Evolutionary conservation across 2,888 invertebrate genomes (phyloP), one percentile per base, ranked within the genome.

Genomic region (Laspeyria flexula): DNA sequence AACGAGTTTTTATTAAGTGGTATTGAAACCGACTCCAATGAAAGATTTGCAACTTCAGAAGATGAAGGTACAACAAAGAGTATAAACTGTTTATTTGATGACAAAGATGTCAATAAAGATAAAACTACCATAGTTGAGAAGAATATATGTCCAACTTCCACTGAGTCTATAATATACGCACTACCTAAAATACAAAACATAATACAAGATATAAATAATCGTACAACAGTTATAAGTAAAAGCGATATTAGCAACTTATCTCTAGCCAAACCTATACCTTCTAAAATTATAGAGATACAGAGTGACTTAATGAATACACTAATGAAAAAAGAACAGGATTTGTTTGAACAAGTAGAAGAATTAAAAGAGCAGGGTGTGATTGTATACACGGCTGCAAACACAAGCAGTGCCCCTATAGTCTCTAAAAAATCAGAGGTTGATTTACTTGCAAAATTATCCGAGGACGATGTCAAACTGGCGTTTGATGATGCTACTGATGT

Each of bases 331-430:
- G 5, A 25, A n/a, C 2, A 21, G 4, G 34, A 43, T 25, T 1
- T 31, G 1, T 34, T n/a, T 5, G 38, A 47, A 2, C 33, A 34
- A 34, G 34, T 43, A 1, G 33, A 34, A 34, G 51, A 38, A 10
- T 34, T 5, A 50, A 51, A n/a, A 6, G 27, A 37, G 15, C 42
- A 57, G 15, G 57, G 67, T 10, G 39, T 77, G 5, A n/a, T 71
- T 7, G 66, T 77, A 3, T 69, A 67, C 21, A 77, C 71, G 41
- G 35, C 64, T 9, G 40, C 54, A 0, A 58, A 49, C 9, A 21
- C 43, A 5, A 34, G 38, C 13, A 57, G 43, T 2, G 12, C 33
- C 11, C 46, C 52, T 0, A 56, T 39, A n/a, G 3, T 53, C 0
- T 45, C n/a, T 2, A 30, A 12, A 0, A 52, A 55, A 18, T 39